Evolutionary conservation across 2,113 vertebrate genomes (phyloP).

Genomic region (Henicopernis longicauda): DNA sequence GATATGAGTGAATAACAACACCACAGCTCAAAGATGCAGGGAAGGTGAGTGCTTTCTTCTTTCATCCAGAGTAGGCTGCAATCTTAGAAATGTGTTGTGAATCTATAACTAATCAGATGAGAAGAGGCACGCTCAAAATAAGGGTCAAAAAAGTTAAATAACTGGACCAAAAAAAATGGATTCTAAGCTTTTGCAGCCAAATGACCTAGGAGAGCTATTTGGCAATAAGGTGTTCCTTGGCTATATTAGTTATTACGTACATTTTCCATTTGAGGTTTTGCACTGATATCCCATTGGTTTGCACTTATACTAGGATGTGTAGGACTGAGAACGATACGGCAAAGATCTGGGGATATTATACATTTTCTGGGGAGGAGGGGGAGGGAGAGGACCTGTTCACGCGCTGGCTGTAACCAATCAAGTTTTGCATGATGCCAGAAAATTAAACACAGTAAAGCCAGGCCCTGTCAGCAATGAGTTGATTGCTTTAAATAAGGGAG

Average conservation of each 20-base stretch:
- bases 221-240: background rate
- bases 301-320: background rate
- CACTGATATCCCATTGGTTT: constrained; percentile 4
- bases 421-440: constrained; percentile 78
- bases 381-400: constrained; percentile 40
- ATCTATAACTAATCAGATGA: background rate
- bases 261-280: constrained; percentile 41
- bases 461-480: constrained; percentile 75
- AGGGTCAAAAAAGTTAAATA: background rate
- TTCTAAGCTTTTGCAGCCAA: background rate
- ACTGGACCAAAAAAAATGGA: background rate
- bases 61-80: background rate
- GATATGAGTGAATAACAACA: background rate
- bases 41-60: background rate
- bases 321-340: constrained; percentile 1
- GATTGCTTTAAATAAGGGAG: constrained; percentile 86
- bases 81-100: background rate
- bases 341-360: constrained; percentile 53
- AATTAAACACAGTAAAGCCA: constrained; percentile 79
- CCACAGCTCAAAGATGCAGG: background rate
- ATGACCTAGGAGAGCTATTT: background rate
- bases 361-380: background rate
- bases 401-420: constrained; percentile 76
- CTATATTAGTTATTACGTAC: background rate
- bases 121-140: background rate